Conservation (phyloP, 92 coral and sea anemone species). For the Zoanthus sansibaricus region DNA sequence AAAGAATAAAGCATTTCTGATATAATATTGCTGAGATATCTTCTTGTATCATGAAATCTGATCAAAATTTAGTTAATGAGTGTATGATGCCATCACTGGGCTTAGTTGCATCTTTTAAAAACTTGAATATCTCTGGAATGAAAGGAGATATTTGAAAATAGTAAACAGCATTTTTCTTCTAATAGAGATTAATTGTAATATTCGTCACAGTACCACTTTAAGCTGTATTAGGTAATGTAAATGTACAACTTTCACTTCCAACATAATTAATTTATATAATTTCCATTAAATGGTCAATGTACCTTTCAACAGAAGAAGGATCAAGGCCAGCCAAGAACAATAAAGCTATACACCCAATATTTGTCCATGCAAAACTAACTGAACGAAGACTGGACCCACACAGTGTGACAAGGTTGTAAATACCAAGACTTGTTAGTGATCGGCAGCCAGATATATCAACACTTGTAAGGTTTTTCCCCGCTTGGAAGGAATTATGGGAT, state of each 20-base stretch:
- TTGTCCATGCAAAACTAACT: conserved; percentile 78
- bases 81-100: no score
- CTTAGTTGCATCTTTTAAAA: no score
- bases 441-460: conserved; percentile 88
- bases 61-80: no score
- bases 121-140: no score
- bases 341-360: conserved; percentile 72
- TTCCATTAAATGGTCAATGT: neutral
- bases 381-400: conserved; percentile 76
- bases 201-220: no score
- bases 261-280: neutral
- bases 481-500: conserved; percentile 45
- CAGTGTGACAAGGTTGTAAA: conserved; percentile 62
- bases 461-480: conserved; percentile 72
- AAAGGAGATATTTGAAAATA: no score
- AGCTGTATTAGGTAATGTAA: neutral
- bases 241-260: neutral
- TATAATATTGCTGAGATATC: no score
- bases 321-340: conserved; percentile 79
- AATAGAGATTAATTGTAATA: no score
- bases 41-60: no score
- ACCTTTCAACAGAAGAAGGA: conserved; percentile 56
- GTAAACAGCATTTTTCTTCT: no score
- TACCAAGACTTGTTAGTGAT: conserved; percentile 68
- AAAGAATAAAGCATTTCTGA: no score